Evolutionary conservation across 2,113 vertebrate species (phyloP), one percentile per base, ranked within the genome.

Genomic region (Anguilla japonica): DNA sequence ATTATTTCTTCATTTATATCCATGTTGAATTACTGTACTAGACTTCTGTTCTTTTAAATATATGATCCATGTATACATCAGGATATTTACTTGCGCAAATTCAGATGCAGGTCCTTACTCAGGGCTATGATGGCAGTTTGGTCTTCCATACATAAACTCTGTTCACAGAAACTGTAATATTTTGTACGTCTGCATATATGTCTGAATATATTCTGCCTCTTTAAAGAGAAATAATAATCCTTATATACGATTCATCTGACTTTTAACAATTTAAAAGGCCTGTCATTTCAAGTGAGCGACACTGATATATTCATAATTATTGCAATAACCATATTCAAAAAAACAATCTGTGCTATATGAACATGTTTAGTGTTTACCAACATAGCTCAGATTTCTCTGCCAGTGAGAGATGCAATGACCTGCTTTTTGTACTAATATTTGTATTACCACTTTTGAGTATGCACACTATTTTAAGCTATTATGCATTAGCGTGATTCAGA

Each of bases 351-450:
- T 67, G 60, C 18, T 3, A 1, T 22, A 26, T 67, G 20, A 22
- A 67, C 60, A 26, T 67, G 22, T 20, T 67, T 26, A 26, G 2
- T 22, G 16, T 67, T 67, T 26, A 67, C 60, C 92, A 92, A 93
- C 91, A 92, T 92, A 94, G 90, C 94, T 92, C 92, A 91, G 92
- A 26, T 22, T 67, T 67, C 8, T 26, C 26, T 26, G 4, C 20
- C 22, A 26, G 60, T 26, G 22, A 26, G 22, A 26, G 60, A 67
- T 22, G 60, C 60, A 26, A 26, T 26, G 4, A 26, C 60, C 26
- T 11, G 0, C 26, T 67, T 67, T 67, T 22, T 22, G 20, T 13
- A 60, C 18, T 15, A 60, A 71, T 34, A 29, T 75, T n/a, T 75
- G 16, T 14, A 75, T 34, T 6, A 34, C 2, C 9, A 71, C 4